Evolutionary conservation across 2,113 vertebrate genomes (phyloP).

Genomic region (Orientallactaga bullata): DNA sequence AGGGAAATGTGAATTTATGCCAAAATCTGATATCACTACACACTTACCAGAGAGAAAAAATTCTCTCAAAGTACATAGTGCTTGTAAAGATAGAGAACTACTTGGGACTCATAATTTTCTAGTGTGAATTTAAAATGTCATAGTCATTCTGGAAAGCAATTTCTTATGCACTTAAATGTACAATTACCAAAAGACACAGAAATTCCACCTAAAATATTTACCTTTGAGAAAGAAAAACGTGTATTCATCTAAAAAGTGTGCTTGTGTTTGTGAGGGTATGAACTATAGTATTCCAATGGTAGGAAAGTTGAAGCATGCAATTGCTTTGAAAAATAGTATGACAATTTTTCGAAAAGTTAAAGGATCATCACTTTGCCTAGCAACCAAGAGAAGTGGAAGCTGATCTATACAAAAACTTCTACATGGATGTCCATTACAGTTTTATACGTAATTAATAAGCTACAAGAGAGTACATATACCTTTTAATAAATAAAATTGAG

Average conservation of each 20-base stretch:
- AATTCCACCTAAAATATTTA: not conserved
- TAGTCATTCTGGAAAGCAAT: not conserved
- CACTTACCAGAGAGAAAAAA: not conserved
- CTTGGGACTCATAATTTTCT: not conserved
- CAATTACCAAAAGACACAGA: not conserved
- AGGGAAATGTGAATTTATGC: not conserved
- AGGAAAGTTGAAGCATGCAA: not conserved
- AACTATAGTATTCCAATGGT: not conserved
- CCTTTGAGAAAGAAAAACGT: not conserved
- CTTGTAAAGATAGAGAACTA: not conserved
- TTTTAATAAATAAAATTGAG: not conserved
- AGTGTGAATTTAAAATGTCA: not conserved
- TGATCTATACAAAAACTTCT: not conserved
- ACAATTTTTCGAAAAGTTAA: not conserved
- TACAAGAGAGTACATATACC: not conserved
- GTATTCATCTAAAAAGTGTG: not conserved
- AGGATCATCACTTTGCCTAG: not conserved
- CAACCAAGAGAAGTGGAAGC: not conserved
- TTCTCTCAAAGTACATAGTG: not conserved
- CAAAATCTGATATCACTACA: not conserved
- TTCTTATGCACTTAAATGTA: not conserved
- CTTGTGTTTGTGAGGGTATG: not conserved
- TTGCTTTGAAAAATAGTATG: not conserved
- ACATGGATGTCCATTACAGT: not conserved
- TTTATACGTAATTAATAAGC: not conserved